Evolutionary conservation across 2,888 invertebrate genomes (phyloP).

Genomic region (Chamaedrilus cognettii): DNA sequence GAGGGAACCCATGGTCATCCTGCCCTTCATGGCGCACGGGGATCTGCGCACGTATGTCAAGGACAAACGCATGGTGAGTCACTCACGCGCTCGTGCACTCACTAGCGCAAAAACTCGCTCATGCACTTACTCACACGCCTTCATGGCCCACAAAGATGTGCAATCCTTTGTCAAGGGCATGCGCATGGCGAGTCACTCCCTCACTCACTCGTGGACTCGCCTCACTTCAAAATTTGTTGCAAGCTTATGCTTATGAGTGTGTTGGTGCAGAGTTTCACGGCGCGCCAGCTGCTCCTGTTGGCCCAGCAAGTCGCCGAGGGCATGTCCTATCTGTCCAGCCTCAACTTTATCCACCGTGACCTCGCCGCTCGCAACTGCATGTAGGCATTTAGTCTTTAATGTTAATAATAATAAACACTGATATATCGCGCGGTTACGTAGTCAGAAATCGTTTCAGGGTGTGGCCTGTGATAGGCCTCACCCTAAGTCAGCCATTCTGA

Average conservation of each 20-base stretch:
- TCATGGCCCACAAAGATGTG: no score
- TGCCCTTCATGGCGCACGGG: conserved; percentile 63
- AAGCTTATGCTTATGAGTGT: conserved; percentile 3
- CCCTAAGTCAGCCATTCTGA: no score
- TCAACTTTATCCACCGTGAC: conserved; percentile 64
- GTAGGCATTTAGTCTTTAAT: conserved; percentile 55
- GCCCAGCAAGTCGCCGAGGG: conserved; percentile 62
- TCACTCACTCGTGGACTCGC: no score
- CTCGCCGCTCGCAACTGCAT: conserved; percentile 65
- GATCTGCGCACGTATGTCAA: conserved; percentile 60
- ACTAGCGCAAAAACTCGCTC: no score
- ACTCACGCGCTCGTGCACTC: no score
- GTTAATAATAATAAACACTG: no score
- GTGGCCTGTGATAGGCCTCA: no score
- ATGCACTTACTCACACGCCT: neutral
- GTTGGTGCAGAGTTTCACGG: conserved; percentile 60
- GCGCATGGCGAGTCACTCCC: no score
- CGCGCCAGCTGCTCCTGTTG: conserved; percentile 61
- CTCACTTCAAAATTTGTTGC: no score
- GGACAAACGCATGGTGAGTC: conserved; percentile 56
- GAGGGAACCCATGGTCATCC: conserved; percentile 62
- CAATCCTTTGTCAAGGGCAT: no score
- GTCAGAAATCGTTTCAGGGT: no score
- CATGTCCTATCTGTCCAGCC: conserved; percentile 63
- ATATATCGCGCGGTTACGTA: no score